Conservation (phyloP, 2,797 vertebrate species). For the Otolemur crassicaudatus region DNA sequence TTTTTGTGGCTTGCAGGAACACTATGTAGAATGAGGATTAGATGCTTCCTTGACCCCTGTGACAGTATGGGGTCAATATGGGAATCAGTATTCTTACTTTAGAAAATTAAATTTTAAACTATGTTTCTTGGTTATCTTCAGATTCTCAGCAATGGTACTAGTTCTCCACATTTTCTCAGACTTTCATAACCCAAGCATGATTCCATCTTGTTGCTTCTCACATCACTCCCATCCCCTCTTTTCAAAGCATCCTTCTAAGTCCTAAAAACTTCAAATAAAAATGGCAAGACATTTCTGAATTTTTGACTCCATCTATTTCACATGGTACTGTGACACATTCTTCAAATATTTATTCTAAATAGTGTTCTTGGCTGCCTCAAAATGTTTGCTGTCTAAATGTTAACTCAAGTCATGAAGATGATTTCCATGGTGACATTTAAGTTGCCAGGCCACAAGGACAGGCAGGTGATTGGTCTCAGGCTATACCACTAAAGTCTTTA, state of each 20-base stretch:
- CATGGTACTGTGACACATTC: not conserved
- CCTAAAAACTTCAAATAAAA: not conserved
- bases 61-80: not conserved
- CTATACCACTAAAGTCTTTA: not conserved
- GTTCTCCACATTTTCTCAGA: not conserved
- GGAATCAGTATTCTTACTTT: not conserved
- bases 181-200: not conserved
- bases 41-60: not conserved
- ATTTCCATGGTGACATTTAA: not conserved
- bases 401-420: not conserved
- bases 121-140: not conserved
- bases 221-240: not conserved
- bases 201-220: not conserved
- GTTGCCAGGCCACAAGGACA: not conserved
- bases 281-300: not conserved
- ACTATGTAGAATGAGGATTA: not conserved
- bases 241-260: not conserved
- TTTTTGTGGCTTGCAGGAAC: not conserved
- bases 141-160: not conserved
- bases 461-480: not conserved
- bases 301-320: not conserved
- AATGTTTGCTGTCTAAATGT: not conserved
- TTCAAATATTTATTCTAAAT: not conserved
- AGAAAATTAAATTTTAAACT: conserved; percentile 6
- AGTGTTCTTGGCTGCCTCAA: not conserved